Base-by-base conservation (phyloP, 2,888 invertebrate genomes). In the Dysmachus trigonus region DNA sequence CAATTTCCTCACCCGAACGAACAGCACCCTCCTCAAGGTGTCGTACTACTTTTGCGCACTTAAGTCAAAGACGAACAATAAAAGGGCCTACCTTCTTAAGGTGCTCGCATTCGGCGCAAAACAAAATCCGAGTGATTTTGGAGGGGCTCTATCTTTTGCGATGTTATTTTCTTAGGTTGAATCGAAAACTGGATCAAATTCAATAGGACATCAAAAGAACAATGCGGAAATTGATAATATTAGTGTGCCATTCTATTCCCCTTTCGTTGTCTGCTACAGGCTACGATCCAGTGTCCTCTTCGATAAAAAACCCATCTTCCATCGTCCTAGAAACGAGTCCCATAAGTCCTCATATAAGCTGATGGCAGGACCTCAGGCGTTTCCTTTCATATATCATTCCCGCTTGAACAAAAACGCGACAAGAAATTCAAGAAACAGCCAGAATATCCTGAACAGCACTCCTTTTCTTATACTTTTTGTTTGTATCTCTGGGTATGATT, bases 351-450 rank as follows among this genome's bases (percentile, higher is more conserved):
- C 47, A 41, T 77, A 13, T 30, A 77, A 77, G 77, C 30, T n/a
- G 77, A 77, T 27, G 22, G 47, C 47, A 77, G 41, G 47, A 41
- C 77, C 77, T 41, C 6, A 77, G 77, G 77, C 41, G 1, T 30
- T 77, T 77, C 77, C 41, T 41, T 47, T 27, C 77, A 77, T 77
- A 77, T 77, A 77, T 77, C 77, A 77, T 77, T 77, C 77, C 22
- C 38, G 47, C 22, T 41, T 77, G 15, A 77, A 30, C 27, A 77
- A 77, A 77, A 77, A 77, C 47, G 77, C 77, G 47, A 77, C 47
- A 77, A 77, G 77, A 77, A 77, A 77, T 47, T 77, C 77, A 77
- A 77, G 77, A 22, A 77, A 77, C 22, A 47, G 77, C 41, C 77
- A 22, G 47, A 77, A 41, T 30, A 77, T 77, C 47, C 47, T 30